These are phyloP conservation scores for Heliconius hortense DNA, from an alignment of 2,888 invertebrate species.

Conservation along the genomic window DNA sequence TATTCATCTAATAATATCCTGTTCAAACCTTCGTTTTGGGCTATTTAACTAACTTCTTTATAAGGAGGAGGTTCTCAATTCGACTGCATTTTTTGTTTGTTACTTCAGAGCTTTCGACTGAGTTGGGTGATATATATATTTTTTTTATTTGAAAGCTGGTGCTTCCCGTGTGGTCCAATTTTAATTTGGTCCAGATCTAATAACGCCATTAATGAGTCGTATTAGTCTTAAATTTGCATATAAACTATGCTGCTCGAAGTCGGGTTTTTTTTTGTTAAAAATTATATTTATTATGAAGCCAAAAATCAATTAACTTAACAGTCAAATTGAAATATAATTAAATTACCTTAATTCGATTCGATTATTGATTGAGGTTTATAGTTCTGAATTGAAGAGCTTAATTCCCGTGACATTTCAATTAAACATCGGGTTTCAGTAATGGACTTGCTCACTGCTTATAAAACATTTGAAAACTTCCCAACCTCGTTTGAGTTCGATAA, in stretches of 20 bases:
- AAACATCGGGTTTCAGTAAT: slow-evolving; percentile 64
- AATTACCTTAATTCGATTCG: background rate
- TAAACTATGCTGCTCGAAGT: too few relatives aligned
- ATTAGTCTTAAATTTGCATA: too few relatives aligned
- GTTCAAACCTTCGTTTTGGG: background rate
- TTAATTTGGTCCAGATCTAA: too few relatives aligned
- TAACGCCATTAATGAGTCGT: too few relatives aligned
- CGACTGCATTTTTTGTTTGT: too few relatives aligned
- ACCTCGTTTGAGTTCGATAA: slow-evolving; percentile 55
- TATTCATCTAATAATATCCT: background rate
- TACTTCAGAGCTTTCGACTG: too few relatives aligned
- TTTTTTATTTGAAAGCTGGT: too few relatives aligned
- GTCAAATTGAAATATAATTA: slow-evolving; percentile 9
- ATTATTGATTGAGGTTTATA: slow-evolving; percentile 25
- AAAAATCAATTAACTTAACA: slow-evolving; percentile 1
- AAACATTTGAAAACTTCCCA: slow-evolving; percentile 60
- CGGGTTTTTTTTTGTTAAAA: background rate
- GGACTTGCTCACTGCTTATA: slow-evolving; percentile 54
- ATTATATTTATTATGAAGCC: background rate
- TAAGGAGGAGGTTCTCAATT: too few relatives aligned
- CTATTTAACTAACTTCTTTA: too few relatives aligned
- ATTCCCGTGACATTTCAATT: slow-evolving; percentile 69
- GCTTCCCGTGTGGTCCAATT: too few relatives aligned
- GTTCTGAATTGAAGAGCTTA: slow-evolving; percentile 36
- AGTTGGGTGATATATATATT: too few relatives aligned